A percentile compares a stretch with the other conserved stretches of the same genome.
phyloP scores from a whole-genome alignment of 2,113 vertebrate species.

The Arizona elegans region DNA sequence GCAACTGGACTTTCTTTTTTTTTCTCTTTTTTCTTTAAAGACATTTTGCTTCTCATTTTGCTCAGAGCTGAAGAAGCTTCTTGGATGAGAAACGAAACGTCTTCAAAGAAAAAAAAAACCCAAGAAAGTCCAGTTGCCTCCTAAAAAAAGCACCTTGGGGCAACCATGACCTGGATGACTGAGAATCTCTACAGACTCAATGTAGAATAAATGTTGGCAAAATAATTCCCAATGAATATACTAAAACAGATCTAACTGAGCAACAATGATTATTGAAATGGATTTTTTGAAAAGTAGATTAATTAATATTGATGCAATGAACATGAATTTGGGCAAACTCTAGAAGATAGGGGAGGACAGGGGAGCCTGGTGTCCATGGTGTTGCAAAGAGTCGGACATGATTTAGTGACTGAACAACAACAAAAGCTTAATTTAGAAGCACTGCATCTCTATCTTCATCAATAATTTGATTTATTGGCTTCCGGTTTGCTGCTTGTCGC shows the following conservation, averaged over 20 bases:
- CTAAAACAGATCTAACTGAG: slow-evolving; percentile 23
- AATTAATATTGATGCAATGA: slow-evolving; percentile 10
- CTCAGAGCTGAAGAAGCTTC: too few relatives aligned
- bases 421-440: slow-evolving; percentile 1
- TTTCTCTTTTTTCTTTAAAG: too few relatives aligned
- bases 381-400: background rate
- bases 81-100: too few relatives aligned
- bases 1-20: too few relatives aligned
- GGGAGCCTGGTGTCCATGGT: background rate
- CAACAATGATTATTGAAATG: slow-evolving; percentile 17
- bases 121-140: too few relatives aligned
- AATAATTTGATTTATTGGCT: slow-evolving; percentile 25
- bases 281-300: background rate
- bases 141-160: too few relatives aligned
- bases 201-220: background rate
- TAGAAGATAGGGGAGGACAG: background rate
- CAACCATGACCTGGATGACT: too few relatives aligned
- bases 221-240: background rate
- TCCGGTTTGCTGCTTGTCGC: too few relatives aligned
- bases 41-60: too few relatives aligned
- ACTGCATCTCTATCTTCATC: background rate
- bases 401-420: background rate
- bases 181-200: background rate
- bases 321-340: background rate
- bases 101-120: too few relatives aligned